A percentile compares a stretch with the other conserved stretches of the same genome.
Conservation (phyloP, 2,113 vertebrate genomes). For the Mustelus asterias region DNA sequence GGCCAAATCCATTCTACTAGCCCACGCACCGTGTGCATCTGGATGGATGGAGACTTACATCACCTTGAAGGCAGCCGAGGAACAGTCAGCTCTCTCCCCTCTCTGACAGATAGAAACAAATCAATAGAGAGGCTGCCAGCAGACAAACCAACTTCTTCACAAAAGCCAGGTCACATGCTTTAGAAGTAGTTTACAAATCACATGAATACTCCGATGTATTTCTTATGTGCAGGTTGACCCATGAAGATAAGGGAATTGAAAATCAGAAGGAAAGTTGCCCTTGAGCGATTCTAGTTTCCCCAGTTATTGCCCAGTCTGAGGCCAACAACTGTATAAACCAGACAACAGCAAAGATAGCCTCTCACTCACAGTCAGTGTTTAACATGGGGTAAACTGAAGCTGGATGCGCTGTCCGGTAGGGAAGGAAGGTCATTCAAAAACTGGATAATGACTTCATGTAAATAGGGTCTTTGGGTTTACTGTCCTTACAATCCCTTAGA, state of each 20-base stretch:
- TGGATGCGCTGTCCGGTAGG: not conserved
- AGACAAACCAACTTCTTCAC: not conserved
- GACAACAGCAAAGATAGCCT: not conserved
- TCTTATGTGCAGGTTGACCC: not conserved
- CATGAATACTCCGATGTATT: not conserved
- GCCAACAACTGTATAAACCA: not conserved
- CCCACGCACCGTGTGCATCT: not conserved
- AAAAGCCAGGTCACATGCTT: not conserved
- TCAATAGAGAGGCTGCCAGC: not conserved
- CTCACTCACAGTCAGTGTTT: not conserved
- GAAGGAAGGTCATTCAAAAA: not conserved
- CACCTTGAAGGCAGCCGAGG: not conserved
- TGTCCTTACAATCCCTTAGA: not conserved
- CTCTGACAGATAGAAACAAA: not conserved
- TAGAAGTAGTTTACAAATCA: not conserved
- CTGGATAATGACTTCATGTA: not conserved
- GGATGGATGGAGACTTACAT: not conserved
- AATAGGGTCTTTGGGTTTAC: not conserved
- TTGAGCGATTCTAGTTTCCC: not conserved
- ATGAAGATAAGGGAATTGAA: not conserved
- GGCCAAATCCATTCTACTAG: not conserved
- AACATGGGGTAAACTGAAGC: not conserved
- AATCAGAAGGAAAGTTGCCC: not conserved
- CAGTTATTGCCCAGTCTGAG: not conserved
- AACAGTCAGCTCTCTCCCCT: not conserved